Conservation (phyloP, 2,888 invertebrate species). For the Cotesia congregata region DNA sequence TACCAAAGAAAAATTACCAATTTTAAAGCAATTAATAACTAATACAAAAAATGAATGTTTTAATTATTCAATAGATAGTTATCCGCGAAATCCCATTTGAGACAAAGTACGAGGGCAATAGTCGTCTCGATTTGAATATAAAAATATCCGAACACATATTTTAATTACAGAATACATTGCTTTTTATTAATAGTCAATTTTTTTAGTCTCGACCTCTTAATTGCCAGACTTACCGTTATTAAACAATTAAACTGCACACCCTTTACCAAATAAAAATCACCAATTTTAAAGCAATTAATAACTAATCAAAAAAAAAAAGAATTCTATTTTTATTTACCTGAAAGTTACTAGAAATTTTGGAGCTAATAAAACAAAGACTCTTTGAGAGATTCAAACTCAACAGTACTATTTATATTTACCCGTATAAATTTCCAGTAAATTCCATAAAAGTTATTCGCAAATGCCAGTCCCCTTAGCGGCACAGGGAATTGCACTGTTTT, state of each 20-base stretch:
- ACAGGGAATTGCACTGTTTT: slow-evolving; percentile 63
- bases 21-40: too few species aligned
- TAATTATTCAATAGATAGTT: background rate
- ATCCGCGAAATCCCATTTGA: too few species aligned
- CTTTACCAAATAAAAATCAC: too few species aligned
- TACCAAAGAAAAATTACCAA: too few species aligned
- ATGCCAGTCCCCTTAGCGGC: slow-evolving; percentile 59
- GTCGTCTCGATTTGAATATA: background rate
- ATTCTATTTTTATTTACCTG: too few species aligned
- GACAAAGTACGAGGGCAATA: background rate
- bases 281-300: too few species aligned
- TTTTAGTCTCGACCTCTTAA: background rate
- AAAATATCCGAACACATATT: background rate
- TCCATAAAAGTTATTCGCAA: slow-evolving; percentile 57
- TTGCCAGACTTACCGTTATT: too few species aligned
- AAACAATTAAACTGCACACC: too few species aligned
- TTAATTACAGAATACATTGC: background rate
- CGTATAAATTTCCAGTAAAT: slow-evolving; percentile 35
- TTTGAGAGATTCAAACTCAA: background rate
- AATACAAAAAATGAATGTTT: background rate
- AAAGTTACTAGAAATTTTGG: too few species aligned
- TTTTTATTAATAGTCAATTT: background rate
- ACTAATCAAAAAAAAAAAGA: too few species aligned
- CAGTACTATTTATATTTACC: slow-evolving; percentile 19
- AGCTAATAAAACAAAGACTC: too few species aligned